Evolutionary conservation across 2,113 vertebrate genomes (phyloP).

Genomic region (Egretta garzetta): DNA sequence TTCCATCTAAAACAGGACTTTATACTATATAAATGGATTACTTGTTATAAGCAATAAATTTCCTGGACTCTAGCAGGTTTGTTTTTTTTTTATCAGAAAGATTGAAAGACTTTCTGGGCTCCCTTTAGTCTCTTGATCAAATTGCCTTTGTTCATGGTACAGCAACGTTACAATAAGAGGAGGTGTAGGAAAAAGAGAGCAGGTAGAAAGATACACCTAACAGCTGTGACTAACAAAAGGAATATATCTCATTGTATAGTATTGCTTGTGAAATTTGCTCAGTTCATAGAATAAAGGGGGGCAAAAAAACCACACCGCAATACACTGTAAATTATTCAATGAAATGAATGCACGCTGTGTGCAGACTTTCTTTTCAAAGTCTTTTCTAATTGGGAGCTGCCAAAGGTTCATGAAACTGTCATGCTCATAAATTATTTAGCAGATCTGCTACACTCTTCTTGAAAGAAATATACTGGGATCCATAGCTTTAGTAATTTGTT

Average conservation of each 20-base stretch:
- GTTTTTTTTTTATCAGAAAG: background rate
- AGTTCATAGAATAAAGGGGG: background rate
- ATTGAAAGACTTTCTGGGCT: slow-evolving; percentile 3
- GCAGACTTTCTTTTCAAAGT: background rate
- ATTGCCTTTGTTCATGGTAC: slow-evolving; percentile 9
- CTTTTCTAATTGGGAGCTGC: background rate
- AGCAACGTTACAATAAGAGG: background rate
- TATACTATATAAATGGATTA: background rate
- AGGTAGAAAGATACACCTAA: background rate
- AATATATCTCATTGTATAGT: background rate
- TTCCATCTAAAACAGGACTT: slow-evolving; percentile 3
- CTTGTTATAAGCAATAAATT: slow-evolving; percentile 24
- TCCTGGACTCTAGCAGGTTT: too few relatives aligned
- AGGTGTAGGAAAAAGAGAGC: background rate
- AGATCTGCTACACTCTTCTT: background rate
- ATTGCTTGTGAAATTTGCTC: background rate
- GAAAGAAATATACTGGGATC: background rate
- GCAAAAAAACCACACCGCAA: rapidly evolving
- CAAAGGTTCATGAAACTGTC: background rate
- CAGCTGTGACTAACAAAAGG: background rate
- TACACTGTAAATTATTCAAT: background rate
- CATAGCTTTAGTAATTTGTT: background rate
- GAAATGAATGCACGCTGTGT: background rate
- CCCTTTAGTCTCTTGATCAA: slow-evolving; percentile 45
- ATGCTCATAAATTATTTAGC: background rate